phyloP scores from a whole-genome alignment of 2,888 invertebrate genomes.

The Dastarcus helophoroides region DNA sequence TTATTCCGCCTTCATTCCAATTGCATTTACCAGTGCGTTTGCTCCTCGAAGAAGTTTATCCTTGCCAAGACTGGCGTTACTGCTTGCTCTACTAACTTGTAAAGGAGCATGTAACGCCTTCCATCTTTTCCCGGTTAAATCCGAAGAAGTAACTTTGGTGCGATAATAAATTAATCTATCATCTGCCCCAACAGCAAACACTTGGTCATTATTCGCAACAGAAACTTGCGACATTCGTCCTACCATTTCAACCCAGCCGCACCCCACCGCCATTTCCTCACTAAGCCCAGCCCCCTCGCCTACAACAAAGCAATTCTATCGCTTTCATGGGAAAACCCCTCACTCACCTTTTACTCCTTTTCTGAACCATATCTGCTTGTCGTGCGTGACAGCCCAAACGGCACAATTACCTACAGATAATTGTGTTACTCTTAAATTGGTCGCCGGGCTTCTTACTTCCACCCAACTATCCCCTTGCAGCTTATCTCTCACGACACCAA shows the following conservation, averaged over 20 bases:
- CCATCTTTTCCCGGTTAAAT: constrained; percentile 83
- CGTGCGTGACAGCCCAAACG: constrained; percentile 70
- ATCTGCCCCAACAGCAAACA: constrained; percentile 70
- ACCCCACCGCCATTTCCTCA: constrained; percentile 67
- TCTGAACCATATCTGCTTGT: constrained; percentile 79
- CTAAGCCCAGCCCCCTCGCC: constrained; percentile 59
- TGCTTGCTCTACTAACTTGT: constrained; percentile 73
- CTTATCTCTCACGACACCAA: constrained; percentile 70
- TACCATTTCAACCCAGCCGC: constrained; percentile 83
- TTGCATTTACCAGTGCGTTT: constrained; percentile 43
- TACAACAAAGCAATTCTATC: constrained; percentile 35
- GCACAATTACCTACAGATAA: constrained; percentile 73
- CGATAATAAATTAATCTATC: constrained; percentile 75
- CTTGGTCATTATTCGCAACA: constrained; percentile 79
- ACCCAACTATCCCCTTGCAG: constrained; percentile 60
- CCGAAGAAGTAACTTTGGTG: constrained; percentile 59
- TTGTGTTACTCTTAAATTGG: constrained; percentile 55
- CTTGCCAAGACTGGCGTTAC: constrained; percentile 52
- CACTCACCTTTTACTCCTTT: constrained; percentile 39
- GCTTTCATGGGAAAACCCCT: not conserved
- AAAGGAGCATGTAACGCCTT: constrained; percentile 65
- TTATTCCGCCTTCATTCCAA: no score
- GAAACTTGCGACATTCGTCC: constrained; percentile 73
- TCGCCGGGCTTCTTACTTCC: constrained; percentile 63
- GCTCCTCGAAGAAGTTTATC: constrained; percentile 49